Percentiles rank a stretch among this genome's conserved stretches.
phyloP scores from a whole-genome alignment of 37 sponge, comb jelly and placozoan genomes.

The Aplysina aerophoba region DNA sequence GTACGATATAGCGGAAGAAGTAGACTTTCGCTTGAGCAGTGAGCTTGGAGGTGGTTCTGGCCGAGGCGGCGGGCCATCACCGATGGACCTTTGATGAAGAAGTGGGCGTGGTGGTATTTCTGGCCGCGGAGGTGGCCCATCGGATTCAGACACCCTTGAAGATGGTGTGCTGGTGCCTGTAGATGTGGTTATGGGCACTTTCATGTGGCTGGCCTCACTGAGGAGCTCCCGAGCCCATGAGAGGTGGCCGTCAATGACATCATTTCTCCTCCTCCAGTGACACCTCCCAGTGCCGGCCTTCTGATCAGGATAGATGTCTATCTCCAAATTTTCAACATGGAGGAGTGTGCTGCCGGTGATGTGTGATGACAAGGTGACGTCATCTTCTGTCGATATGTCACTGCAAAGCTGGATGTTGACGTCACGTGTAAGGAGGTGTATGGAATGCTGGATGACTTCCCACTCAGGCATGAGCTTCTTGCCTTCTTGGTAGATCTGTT shows the following conservation, averaged over 20 bases:
- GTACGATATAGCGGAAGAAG: background rate
- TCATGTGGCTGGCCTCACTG: constrained; percentile 38
- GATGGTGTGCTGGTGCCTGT: background rate
- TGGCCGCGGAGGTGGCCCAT: background rate
- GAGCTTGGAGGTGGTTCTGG: background rate
- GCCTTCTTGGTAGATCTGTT: constrained; percentile 60
- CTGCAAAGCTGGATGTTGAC: constrained; percentile 81
- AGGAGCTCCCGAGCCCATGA: constrained; percentile 58
- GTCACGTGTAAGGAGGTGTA: constrained; percentile 68
- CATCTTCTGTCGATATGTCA: constrained; percentile 25
- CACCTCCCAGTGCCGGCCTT: constrained; percentile 55
- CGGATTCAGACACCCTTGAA: background rate
- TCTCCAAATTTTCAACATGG: constrained; percentile 29
- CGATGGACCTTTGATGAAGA: background rate
- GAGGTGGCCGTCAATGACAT: constrained; percentile 38
- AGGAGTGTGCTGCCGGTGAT: constrained; percentile 31
- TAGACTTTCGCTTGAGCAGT: background rate
- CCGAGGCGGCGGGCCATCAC: background rate
- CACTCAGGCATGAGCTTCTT: constrained; percentile 44
- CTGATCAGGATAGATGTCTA: constrained; percentile 85
- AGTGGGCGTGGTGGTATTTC: background rate
- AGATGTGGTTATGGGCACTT: constrained; percentile 28
- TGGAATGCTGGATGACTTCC: constrained; percentile 76
- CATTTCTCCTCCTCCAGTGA: constrained; percentile 82
- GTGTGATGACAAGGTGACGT: background rate